These are phyloP conservation scores for Brachionus manjavacas DNA, from an alignment of 1,140 invertebrate species.

Conservation along the genomic window DNA sequence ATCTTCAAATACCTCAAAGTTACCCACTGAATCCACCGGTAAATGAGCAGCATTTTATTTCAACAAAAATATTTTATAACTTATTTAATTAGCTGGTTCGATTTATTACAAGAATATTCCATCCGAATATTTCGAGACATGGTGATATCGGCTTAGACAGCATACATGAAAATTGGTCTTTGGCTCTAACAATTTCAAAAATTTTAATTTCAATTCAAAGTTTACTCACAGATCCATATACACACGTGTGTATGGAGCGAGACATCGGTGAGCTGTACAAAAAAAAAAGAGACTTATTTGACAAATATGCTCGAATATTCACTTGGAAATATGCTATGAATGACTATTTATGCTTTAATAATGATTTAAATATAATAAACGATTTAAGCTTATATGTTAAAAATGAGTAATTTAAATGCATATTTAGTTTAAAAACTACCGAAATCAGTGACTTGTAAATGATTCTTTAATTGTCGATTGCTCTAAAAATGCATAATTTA, in stretches of 20 bases:
- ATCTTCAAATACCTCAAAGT: constrained; percentile 76
- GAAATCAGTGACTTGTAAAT: constrained; percentile 6
- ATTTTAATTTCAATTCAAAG: constrained; percentile 66
- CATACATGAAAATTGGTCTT: constrained; percentile 82
- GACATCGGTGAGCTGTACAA: constrained; percentile 72
- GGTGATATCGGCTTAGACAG: constrained; percentile 93
- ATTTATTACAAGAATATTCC: constrained; percentile 82
- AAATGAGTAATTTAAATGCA: neutral
- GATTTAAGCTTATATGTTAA: neutral
- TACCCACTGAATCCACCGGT: constrained; percentile 86
- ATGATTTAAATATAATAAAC: neutral
- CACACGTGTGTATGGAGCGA: constrained; percentile 88
- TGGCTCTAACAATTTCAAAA: constrained; percentile 84
- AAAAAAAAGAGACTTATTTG: constrained; percentile 70
- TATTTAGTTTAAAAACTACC: neutral
- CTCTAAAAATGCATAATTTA: neutral
- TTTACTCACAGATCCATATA: constrained; percentile 83
- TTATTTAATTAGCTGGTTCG: constrained; percentile 51
- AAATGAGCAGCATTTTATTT: constrained; percentile 60
- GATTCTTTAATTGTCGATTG: neutral
- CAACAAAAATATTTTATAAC: neutral
- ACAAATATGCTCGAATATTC: constrained; percentile 76
- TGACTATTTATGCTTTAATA: constrained; percentile 59
- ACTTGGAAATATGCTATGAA: constrained; percentile 89
- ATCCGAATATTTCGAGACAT: constrained; percentile 88